Evolutionary conservation across 2,888 invertebrate genomes (phyloP), one percentile per base, ranked within the genome.

Genomic region (Marronus borbonicus): DNA sequence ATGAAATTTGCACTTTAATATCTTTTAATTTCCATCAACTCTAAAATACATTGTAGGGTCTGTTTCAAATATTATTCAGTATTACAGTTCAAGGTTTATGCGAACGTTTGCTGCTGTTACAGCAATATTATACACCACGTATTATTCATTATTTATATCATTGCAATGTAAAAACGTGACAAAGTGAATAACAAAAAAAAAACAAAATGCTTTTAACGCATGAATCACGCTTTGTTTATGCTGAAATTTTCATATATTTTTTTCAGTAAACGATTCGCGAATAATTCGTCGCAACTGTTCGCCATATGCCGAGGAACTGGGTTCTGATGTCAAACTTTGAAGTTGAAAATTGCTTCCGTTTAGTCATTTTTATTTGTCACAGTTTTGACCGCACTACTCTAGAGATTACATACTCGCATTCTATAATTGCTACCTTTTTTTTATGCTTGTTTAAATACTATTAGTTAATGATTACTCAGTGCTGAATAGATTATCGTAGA

Each of bases 31-130:
- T 2, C 12, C 12, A 12, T 12, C 0, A 44, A 44, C 12, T 12
- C 12, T 44, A 44, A 8, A 10, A 44, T 44, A 12, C 2, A 44
- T 44, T 0, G 2, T 2, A 44, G 44, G 8, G 12, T 12, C 12
- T 44, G 44, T 44, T 44, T 44, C 12, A 2, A 44, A 8, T 44
- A 44, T 44, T 58, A 58, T 17, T 52, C 24, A 24, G 24, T 60
- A 60, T 62, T 62, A 62, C 62, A 62, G 62, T 62, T 62, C 31
- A 62, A 31, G 62, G 62, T 31, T 62, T 62, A 31, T 31, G 31
- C 5, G 2, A 3, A n/a, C 24, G 14, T 31, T 8, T 8, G 60
- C 8, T 1, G 8, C 14, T 31, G 31, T 28, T 28, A 24, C 14
- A 62, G 14, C 31, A 12, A 28, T 31, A 31, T 28, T 31, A 12